These are phyloP conservation scores for Potorous gilbertii DNA, from an alignment of 2,797 vertebrate species.

Conservation along the genomic window DNA sequence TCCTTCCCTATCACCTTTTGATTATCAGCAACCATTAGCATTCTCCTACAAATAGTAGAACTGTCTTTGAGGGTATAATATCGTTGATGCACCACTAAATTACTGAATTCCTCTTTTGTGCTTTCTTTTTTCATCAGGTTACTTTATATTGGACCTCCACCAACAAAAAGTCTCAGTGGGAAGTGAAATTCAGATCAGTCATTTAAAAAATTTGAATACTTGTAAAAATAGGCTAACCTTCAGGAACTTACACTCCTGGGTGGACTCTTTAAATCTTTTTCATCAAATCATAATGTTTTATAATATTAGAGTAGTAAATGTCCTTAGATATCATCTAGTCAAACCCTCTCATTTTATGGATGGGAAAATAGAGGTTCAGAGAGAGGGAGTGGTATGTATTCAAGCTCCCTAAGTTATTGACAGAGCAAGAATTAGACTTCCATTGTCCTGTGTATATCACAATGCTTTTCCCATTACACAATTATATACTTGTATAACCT, in stretches of 20 bases:
- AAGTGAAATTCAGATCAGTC: neutral
- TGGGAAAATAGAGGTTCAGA: neutral
- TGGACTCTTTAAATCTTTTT: neutral
- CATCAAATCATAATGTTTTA: neutral
- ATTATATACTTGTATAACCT: neutral
- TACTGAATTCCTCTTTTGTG: neutral
- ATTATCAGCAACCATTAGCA: constrained; percentile 1
- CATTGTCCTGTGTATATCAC: neutral
- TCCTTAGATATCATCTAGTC: neutral
- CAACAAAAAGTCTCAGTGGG: neutral
- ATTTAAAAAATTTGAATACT: neutral
- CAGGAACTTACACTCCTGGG: neutral
- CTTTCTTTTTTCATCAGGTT: neutral
- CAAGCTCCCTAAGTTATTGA: neutral
- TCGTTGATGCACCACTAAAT: neutral
- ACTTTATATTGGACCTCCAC: neutral
- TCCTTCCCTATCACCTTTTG: neutral
- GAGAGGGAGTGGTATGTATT: neutral
- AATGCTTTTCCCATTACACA: neutral
- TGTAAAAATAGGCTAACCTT: neutral
- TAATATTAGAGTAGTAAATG: neutral
- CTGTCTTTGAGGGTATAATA: neutral
- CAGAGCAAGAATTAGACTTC: neutral
- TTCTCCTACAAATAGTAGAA: neutral
- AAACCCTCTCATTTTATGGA: neutral